Base-by-base conservation (phyloP, 2,888 invertebrate genomes). In the Sepioteuthis lessoniana region DNA sequence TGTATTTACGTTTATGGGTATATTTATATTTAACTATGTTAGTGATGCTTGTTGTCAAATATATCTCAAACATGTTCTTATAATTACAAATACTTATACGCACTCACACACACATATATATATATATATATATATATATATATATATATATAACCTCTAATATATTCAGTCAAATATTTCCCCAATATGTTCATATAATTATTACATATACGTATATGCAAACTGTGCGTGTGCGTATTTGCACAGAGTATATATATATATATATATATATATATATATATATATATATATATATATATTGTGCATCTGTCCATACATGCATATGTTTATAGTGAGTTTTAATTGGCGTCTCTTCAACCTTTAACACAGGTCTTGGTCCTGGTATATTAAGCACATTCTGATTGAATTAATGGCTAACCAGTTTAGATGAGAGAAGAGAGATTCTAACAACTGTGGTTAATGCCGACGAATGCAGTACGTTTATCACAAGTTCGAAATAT, bases 351-450 rank as follows among this genome's bases (percentile, higher is more conserved):
- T 76, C 76, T 76, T 76, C 76, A 76, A 76, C 76, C 76, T 76
- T 76, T 76, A 76, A 76, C 76, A 76, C 76, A 76, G n/a, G 76
- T 76, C 76, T 76, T 76, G 76, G 76, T 25, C 35, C n/a, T 76
- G 76, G n/a, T 76, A 76, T 76, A 76, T 76, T 76, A 76, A 76
- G 76, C 76, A 19, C 76, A 35, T 76, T 13, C 19, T 76, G 76
- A 76, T 76, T 76, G n/a, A 76, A 76, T 76, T n/a, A 76, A 76
- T 76, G 76, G n/a, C n/a, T 76, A n/a, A 76, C n/a, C 76, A 55
- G 25, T 55, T 25, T 55, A 55, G 0, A 55, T 28, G 55, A 5
- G 55, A 42, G 21, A 76, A 13, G 76, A 76, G 35, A 76, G 16
- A 16, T 76, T 35, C 16, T 76, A n/a, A 76, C n/a, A 76, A 35